A percentile compares a stretch with the other conserved stretches of the same genome.
Conservation (phyloP, 2,888 invertebrate genomes). For the Sesia bembeciformis region DNA sequence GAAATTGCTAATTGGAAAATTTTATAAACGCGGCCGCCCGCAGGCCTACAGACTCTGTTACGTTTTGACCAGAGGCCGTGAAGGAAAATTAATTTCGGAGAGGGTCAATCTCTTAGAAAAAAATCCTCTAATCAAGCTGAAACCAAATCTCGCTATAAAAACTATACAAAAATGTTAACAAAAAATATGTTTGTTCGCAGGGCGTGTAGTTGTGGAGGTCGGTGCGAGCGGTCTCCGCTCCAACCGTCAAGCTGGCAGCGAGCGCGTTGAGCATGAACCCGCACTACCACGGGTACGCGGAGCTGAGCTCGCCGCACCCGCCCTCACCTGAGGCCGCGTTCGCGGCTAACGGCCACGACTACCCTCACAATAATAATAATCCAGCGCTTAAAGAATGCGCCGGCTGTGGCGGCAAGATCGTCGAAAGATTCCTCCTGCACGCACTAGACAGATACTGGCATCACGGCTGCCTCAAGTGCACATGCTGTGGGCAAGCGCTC, state of each 20-base stretch:
- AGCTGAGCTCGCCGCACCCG: slow-evolving; percentile 85
- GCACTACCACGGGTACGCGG: slow-evolving; percentile 90
- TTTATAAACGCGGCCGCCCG: slow-evolving; percentile 70
- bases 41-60: slow-evolving; percentile 33
- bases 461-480: slow-evolving; percentile 95
- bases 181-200: slow-evolving; percentile 31
- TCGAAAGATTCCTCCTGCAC: slow-evolving; percentile 92
- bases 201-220: slow-evolving; percentile 70
- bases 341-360: slow-evolving; percentile 76
- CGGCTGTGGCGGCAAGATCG: slow-evolving; percentile 93
- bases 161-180: no score
- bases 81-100: background rate
- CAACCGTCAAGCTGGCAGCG: slow-evolving; percentile 90
- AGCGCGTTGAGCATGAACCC: slow-evolving; percentile 92
- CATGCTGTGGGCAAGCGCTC: slow-evolving; percentile 90
- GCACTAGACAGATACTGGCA: slow-evolving; percentile 97
- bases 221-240: slow-evolving; percentile 68
- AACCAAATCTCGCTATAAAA: no score
- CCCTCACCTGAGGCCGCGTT: slow-evolving; percentile 83
- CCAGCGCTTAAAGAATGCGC: slow-evolving; percentile 85
- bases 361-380: slow-evolving; percentile 76
- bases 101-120: no score
- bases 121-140: no score
- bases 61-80: background rate
- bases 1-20: slow-evolving; percentile 75